These are phyloP conservation scores for Cuniculus paca DNA, from an alignment of 2,797 vertebrate species.

Conservation along the genomic window DNA sequence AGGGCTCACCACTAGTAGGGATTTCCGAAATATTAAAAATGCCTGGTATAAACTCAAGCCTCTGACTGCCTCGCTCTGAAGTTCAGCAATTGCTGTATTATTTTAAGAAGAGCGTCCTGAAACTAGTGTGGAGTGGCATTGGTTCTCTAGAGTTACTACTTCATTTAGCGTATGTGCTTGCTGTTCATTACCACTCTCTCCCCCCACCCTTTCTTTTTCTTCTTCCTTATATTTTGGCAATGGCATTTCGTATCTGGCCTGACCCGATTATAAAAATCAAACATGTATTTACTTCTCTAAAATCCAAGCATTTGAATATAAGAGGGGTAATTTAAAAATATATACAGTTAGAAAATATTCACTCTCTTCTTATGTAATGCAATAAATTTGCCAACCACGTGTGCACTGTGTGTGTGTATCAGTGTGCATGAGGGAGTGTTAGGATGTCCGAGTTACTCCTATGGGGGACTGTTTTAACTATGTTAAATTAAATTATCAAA, in stretches of 20 bases:
- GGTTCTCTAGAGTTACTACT: background rate
- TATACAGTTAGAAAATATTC: background rate
- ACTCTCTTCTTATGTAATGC: constrained; percentile 14
- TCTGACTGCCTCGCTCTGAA: background rate
- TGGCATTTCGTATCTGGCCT: constrained; percentile 52
- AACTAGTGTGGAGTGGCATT: background rate
- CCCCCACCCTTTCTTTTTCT: background rate
- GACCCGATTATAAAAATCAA: constrained; percentile 36
- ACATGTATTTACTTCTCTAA: constrained; percentile 23
- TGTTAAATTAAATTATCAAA: background rate
- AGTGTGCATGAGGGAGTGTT: background rate
- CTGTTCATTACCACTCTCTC: background rate
- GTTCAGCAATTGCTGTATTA: constrained; percentile 30
- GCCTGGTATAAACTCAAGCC: background rate
- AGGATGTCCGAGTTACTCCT: background rate
- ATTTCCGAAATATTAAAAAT: constrained; percentile 60
- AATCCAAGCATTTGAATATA: constrained; percentile 43
- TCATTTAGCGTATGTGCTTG: background rate
- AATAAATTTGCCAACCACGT: background rate
- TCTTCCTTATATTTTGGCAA: background rate
- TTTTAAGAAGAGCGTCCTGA: background rate
- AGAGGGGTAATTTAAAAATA: background rate
- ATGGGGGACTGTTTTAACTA: background rate
- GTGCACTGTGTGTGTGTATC: background rate
- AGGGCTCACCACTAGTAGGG: background rate